Evolutionary conservation across 2,113 vertebrate genomes (phyloP).

Genomic region (Scolopax mira): DNA sequence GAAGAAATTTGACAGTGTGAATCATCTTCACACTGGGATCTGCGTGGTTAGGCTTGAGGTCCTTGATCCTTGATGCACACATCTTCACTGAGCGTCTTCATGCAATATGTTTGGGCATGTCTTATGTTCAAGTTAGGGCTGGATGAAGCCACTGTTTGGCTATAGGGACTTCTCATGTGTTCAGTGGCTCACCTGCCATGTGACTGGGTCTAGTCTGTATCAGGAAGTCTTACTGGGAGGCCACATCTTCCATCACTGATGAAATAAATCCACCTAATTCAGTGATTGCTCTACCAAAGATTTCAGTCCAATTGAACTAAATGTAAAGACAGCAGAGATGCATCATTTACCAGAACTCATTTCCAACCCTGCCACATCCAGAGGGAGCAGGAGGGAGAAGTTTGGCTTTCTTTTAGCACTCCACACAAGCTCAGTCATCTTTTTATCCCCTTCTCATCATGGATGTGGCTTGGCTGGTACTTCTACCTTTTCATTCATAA

Average conservation of each 20-base stretch:
- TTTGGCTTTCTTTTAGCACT: neutral
- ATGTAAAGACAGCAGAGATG: neutral
- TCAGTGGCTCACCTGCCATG: neutral
- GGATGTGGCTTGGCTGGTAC: neutral
- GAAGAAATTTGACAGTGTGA: neutral
- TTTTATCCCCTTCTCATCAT: neutral
- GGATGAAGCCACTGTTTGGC: neutral
- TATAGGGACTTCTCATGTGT: neutral
- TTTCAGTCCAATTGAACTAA: neutral
- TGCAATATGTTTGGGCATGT: neutral
- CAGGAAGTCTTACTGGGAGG: neutral
- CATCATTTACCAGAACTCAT: neutral
- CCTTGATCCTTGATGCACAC: neutral
- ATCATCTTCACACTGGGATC: neutral
- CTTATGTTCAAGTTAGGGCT: neutral
- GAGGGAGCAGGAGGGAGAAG: neutral
- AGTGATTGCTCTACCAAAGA: neutral
- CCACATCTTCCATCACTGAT: neutral
- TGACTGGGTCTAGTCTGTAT: neutral
- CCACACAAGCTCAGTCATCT: neutral
- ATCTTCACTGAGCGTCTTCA: neutral
- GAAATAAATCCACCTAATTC: neutral
- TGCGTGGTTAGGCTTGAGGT: neutral
- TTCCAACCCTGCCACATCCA: neutral
- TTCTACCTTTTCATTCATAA: neutral